phyloP scores from a whole-genome alignment of 2,888 invertebrate species.

The Salpingus planirostris region DNA sequence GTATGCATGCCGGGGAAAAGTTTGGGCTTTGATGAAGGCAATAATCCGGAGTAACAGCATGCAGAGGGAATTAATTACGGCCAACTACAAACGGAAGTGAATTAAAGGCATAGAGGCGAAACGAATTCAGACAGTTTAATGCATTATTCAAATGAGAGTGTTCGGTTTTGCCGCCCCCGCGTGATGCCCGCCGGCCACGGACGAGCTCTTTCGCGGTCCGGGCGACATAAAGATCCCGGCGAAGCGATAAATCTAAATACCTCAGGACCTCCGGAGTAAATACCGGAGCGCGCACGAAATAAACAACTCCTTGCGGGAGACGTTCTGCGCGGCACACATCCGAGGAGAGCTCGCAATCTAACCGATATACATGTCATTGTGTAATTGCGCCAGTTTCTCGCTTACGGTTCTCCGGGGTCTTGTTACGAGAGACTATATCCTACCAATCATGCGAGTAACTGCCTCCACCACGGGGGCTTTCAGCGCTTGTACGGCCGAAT shows the following conservation, averaged over 20 bases:
- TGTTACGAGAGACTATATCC: constrained; percentile 16
- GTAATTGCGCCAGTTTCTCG: constrained; percentile 22
- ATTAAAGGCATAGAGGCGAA: too few relatives aligned
- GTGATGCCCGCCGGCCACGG: too few relatives aligned
- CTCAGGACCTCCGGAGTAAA: constrained; percentile 7
- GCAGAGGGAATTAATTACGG: too few relatives aligned
- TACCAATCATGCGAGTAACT: constrained; percentile 12
- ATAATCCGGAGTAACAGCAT: too few relatives aligned
- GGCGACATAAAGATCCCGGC: not conserved
- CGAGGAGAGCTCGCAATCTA: constrained; percentile 17
- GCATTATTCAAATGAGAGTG: not conserved
- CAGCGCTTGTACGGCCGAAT: too few relatives aligned
- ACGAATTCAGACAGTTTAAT: too few relatives aligned
- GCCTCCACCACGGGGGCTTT: too few relatives aligned
- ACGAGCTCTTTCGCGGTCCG: not conserved
- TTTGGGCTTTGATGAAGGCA: too few relatives aligned
- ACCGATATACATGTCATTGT: constrained; percentile 25
- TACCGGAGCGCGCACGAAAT: constrained; percentile 10
- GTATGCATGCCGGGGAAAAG: too few relatives aligned
- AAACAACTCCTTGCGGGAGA: constrained; percentile 17
- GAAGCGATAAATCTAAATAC: constrained; percentile 8
- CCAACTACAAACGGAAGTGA: too few relatives aligned
- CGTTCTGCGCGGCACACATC: constrained; percentile 6
- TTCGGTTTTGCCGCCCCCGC: not conserved
- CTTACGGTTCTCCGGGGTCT: constrained; percentile 20